phyloP scores from a whole-genome alignment of 2,888 invertebrate species.

The Cheilosia soror region DNA sequence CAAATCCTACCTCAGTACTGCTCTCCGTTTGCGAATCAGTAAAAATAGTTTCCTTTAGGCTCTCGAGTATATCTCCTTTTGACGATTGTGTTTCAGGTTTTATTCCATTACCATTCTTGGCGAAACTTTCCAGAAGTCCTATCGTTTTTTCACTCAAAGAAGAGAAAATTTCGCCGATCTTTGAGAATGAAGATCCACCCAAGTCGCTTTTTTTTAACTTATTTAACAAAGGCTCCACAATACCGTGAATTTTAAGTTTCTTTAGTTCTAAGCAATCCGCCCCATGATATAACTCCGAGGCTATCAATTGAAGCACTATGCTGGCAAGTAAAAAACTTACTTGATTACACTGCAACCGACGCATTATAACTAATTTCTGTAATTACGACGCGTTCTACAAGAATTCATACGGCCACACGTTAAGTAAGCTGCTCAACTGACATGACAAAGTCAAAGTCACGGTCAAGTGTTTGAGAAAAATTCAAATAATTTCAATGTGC shows the following conservation, averaged over 20 bases:
- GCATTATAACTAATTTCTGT: constrained; percentile 34
- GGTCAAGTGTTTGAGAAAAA: background rate
- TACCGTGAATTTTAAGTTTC: background rate
- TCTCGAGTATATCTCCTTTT: background rate
- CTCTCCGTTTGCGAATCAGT: background rate
- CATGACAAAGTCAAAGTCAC: background rate
- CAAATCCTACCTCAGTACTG: background rate
- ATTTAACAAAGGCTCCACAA: constrained; percentile 1
- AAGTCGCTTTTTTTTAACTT: background rate
- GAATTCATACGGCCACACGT: background rate
- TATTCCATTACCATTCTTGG: background rate
- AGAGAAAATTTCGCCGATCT: constrained; percentile 1
- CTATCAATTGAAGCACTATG: constrained; percentile 9
- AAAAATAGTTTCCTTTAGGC: background rate
- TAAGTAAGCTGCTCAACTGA: background rate
- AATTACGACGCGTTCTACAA: background rate
- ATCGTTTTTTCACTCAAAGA: background rate
- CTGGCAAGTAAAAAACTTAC: constrained; percentile 8
- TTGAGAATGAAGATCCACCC: background rate
- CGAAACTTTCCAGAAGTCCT: background rate
- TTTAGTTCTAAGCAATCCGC: background rate
- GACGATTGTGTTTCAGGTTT: background rate
- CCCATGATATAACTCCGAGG: constrained; percentile 1
- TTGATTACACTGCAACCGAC: constrained; percentile 23
- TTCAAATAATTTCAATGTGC: background rate